These are phyloP conservation scores for Empidonax alnorum DNA, from an alignment of 2,113 vertebrate genomes.

Conservation along the genomic window DNA sequence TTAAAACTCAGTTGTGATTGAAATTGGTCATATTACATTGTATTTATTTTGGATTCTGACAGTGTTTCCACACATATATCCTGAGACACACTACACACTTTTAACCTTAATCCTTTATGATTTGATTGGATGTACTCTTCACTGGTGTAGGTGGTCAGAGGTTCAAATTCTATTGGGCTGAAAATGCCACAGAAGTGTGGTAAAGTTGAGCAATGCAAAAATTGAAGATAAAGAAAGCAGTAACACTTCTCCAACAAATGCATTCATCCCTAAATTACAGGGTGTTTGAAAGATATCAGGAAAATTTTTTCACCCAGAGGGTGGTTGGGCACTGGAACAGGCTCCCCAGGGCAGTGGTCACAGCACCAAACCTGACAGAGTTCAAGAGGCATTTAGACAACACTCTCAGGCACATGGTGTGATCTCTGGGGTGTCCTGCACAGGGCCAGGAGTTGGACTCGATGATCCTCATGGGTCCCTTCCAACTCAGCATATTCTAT, in stretches of 20 bases:
- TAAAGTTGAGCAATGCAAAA: not conserved
- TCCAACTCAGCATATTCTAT: not conserved
- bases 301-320: not conserved
- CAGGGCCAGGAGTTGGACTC: not conserved
- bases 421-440: not conserved
- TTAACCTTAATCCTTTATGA: not conserved
- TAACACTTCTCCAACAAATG: not conserved
- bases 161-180: not conserved
- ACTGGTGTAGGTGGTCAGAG: not conserved
- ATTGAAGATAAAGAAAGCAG: not conserved
- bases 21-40: not conserved
- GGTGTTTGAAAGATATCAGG: not conserved
- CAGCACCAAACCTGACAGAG: not conserved
- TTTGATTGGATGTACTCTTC: not conserved
- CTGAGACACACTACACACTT: not conserved
- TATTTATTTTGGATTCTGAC: not conserved
- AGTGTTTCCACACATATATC: not conserved
- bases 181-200: not conserved
- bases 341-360: not conserved
- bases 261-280: not conserved
- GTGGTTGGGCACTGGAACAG: not conserved
- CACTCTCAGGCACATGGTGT: not conserved
- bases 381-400: not conserved
- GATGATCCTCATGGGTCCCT: fast-evolving
- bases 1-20: not conserved